Evolutionary conservation across 2,113 vertebrate species (phyloP).

Genomic region (Microtus montanus): DNA sequence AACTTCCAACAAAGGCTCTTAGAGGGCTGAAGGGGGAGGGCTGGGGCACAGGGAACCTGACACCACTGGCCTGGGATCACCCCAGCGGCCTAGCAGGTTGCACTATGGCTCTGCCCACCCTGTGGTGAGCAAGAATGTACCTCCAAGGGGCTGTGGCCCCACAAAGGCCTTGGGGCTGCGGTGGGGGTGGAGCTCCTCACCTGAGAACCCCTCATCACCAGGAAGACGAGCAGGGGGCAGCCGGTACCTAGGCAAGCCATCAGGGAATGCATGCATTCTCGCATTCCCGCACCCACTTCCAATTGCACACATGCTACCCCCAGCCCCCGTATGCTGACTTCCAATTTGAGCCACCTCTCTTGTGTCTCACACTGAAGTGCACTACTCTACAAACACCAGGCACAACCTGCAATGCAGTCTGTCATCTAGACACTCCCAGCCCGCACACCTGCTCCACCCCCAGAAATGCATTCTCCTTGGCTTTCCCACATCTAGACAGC

Average conservation of each 20-base stretch:
- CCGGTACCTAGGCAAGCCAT: background rate
- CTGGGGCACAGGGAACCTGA: conserved; percentile 71
- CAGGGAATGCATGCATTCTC: background rate
- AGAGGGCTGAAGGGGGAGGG: conserved; percentile 64
- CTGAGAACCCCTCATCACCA: background rate
- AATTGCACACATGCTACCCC: background rate
- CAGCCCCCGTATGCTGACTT: background rate
- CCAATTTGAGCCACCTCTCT: background rate
- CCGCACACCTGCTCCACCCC: background rate
- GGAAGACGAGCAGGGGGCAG: background rate
- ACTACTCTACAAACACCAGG: background rate
- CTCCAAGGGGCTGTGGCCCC: conserved; percentile 53
- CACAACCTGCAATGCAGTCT: background rate
- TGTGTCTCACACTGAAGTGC: background rate
- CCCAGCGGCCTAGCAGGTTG: conserved; percentile 43
- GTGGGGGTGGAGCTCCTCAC: background rate
- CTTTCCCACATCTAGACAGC: background rate
- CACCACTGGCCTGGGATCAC: conserved; percentile 63
- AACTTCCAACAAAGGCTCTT: conserved; percentile 73
- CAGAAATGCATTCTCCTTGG: background rate
- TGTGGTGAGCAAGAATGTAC: conserved; percentile 79
- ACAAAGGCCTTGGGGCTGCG: conserved; percentile 31
- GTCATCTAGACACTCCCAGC: background rate
- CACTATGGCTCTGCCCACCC: conserved; percentile 65
- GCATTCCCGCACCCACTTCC: background rate